These are phyloP conservation scores for Myiotriccus ornatus DNA, from an alignment of 2,797 vertebrate genomes.

Conservation along the genomic window DNA sequence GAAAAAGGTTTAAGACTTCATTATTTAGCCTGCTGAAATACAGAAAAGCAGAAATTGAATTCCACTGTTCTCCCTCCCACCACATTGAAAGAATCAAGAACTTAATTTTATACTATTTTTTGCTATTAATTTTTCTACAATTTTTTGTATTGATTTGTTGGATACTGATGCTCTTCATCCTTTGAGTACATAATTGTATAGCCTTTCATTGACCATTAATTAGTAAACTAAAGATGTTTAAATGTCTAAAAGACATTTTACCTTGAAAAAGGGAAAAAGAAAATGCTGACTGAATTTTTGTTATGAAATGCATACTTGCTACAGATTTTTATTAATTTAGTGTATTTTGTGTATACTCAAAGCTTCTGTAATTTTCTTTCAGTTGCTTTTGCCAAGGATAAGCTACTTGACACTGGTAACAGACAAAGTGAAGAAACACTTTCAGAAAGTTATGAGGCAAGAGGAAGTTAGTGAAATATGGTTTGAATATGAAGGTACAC, in stretches of 20 bases:
- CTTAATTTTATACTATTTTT: not conserved
- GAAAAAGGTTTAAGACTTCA: not conserved
- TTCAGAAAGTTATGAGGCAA: constrained; percentile 91
- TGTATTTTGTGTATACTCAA: constrained; percentile 11
- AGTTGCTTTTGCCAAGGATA: constrained; percentile 95
- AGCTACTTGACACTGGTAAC: constrained; percentile 97
- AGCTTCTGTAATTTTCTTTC: constrained; percentile 58
- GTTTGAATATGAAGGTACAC: constrained; percentile 96
- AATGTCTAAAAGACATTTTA: not conserved
- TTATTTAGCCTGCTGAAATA: not conserved
- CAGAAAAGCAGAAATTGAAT: not conserved
- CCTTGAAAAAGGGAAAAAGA: not conserved
- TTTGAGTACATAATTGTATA: not conserved
- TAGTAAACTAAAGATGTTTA: not conserved
- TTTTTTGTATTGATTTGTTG: not conserved
- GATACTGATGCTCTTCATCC: not conserved
- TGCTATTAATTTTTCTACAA: not conserved
- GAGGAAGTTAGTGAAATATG: constrained; percentile 96
- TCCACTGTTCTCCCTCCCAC: not conserved
- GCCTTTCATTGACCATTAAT: not conserved
- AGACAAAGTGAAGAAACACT: constrained; percentile 99
- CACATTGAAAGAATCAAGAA: not conserved
- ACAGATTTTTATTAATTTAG: not conserved
- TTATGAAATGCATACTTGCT: not conserved
- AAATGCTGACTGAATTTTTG: not conserved